Evolutionary conservation across 2,888 invertebrate genomes (phyloP).

Genomic region (Phytoseiulus persimilis): DNA sequence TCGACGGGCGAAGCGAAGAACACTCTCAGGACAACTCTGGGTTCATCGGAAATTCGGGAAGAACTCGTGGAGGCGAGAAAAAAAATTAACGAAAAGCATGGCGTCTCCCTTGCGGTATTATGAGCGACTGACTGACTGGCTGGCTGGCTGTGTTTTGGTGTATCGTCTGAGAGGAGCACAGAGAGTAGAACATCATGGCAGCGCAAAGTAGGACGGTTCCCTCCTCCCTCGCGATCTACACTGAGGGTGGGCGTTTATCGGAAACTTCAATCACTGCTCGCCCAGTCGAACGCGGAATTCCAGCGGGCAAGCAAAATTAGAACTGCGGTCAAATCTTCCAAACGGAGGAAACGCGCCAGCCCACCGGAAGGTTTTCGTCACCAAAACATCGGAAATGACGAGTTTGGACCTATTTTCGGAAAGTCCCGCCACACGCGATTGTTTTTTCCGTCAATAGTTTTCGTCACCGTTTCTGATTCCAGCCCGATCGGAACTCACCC

Average conservation of each 20-base stretch:
- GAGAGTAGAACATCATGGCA: not conserved
- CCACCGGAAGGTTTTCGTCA: not conserved
- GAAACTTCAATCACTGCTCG: not conserved
- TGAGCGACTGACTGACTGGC: not conserved
- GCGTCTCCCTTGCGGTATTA: not conserved
- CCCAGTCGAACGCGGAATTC: not conserved
- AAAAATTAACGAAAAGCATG: not conserved
- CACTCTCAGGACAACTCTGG: not conserved
- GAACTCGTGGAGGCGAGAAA: not conserved
- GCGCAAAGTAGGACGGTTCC: not conserved
- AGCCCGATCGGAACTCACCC: not conserved
- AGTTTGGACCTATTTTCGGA: not conserved
- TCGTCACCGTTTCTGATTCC: not conserved
- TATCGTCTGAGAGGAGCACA: not conserved
- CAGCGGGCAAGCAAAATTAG: not conserved
- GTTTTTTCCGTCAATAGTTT: not conserved
- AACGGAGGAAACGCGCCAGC: not conserved
- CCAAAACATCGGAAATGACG: not conserved
- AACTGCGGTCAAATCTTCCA: not conserved
- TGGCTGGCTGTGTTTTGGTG: constrained; percentile 1
- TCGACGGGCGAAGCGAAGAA: not conserved
- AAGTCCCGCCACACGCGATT: not conserved
- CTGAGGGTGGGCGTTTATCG: not conserved
- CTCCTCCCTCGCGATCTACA: not conserved
- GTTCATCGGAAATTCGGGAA: not conserved